Percentiles rank a stretch among this genome's conserved stretches.
Conservation (phyloP, 1,140 invertebrate genomes). For the Diabrotica undecimpunctata region DNA sequence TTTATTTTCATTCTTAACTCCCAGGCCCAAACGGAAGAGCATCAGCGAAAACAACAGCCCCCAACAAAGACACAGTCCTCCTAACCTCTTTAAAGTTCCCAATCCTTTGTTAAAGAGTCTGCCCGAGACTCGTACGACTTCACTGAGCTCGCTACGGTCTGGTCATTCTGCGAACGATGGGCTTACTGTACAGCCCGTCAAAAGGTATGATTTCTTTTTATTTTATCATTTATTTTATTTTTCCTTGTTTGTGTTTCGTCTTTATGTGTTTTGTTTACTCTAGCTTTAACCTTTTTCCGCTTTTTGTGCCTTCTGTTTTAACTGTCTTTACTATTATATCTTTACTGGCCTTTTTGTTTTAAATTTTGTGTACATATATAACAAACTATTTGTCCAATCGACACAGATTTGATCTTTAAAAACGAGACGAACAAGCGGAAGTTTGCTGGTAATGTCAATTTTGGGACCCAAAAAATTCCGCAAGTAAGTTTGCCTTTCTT, state of each 20-base stretch:
- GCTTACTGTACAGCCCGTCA: constrained; percentile 21
- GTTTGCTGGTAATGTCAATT: too few relatives aligned
- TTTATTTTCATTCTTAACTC: constrained; percentile 42
- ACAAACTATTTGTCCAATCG: too few relatives aligned
- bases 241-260: constrained; percentile 11
- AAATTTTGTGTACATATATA: too few relatives aligned
- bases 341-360: too few relatives aligned
- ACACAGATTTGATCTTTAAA: too few relatives aligned
- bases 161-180: constrained; percentile 27
- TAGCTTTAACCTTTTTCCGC: background rate
- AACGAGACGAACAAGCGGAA: too few relatives aligned
- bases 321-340: background rate
- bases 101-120: constrained; percentile 22
- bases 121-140: constrained; percentile 29
- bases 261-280: constrained; percentile 18
- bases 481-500: too few relatives aligned
- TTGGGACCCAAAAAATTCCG: too few relatives aligned
- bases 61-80: constrained; percentile 14
- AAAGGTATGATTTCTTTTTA: constrained; percentile 29
- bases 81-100: constrained; percentile 28
- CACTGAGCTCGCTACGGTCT: constrained; percentile 32
- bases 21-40: constrained; percentile 35
- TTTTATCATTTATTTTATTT: constrained; percentile 9
- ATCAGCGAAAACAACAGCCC: constrained; percentile 33
- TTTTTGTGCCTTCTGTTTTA: background rate